A percentile compares a stretch with the other conserved stretches of the same genome.
These are phyloP conservation scores for Metridium senile DNA, from an alignment of 92 coral and sea anemone species.

Conservation along the genomic window DNA sequence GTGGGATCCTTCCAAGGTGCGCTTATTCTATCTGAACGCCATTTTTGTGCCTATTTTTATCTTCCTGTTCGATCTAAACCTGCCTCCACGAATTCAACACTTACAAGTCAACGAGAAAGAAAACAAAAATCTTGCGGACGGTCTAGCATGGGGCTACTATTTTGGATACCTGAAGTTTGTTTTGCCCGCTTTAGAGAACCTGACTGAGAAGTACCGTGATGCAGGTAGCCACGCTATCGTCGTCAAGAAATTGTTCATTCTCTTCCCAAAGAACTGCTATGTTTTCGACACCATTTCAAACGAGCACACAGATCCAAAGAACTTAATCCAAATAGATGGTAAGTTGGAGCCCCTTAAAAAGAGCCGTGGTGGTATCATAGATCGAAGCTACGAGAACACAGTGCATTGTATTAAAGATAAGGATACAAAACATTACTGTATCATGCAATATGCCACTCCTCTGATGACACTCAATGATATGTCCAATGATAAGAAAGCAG, in stretches of 20 bases:
- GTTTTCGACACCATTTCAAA: slow-evolving; percentile 45
- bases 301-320: slow-evolving; percentile 40
- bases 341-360: too few relatives aligned
- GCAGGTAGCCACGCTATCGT: too few relatives aligned
- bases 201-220: too few relatives aligned
- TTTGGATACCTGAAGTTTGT: slow-evolving; percentile 82
- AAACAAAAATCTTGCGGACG: too few relatives aligned
- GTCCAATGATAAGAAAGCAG: slow-evolving; percentile 60
- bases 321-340: slow-evolving; percentile 34
- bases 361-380: too few relatives aligned
- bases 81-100: slow-evolving; percentile 66
- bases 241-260: too few relatives aligned
- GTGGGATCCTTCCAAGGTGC: neutral
- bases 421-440: neutral
- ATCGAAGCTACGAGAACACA: slow-evolving; percentile 67
- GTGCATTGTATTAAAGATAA: slow-evolving; percentile 35
- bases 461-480: slow-evolving; percentile 68
- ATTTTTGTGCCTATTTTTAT: too few relatives aligned
- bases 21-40: too few relatives aligned
- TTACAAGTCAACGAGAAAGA: too few relatives aligned
- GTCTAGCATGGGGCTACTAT: slow-evolving; percentile 91
- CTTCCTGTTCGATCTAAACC: slow-evolving; percentile 67
- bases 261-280: slow-evolving; percentile 67
- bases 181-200: slow-evolving; percentile 55
- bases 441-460: neutral